phyloP scores from a whole-genome alignment of 2,888 invertebrate genomes.

The Cheilosia scutellata region DNA sequence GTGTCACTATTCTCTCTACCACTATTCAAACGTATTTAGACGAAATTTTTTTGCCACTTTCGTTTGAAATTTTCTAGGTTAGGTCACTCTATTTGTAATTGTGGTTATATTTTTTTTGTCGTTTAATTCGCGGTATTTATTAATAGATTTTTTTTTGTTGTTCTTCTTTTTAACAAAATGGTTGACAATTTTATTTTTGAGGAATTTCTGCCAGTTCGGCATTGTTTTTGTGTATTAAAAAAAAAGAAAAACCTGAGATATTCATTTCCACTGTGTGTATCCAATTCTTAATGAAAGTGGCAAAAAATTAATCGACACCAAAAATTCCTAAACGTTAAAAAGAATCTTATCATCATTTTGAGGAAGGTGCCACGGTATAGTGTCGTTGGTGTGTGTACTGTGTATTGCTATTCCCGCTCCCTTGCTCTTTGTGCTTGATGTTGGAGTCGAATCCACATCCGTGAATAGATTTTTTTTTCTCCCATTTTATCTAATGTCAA shows the following conservation, averaged over 20 bases:
- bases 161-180: slow-evolving; percentile 63
- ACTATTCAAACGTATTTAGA: slow-evolving; percentile 36
- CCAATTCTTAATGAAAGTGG: slow-evolving; percentile 39
- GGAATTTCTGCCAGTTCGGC: slow-evolving; percentile 37
- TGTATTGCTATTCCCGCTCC: slow-evolving; percentile 4
- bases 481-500: slow-evolving; percentile 13
- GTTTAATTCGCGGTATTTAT: slow-evolving; percentile 66
- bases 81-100: slow-evolving; percentile 74
- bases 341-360: slow-evolving; percentile 57
- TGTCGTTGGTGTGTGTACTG: slow-evolving; percentile 28
- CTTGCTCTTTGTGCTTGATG: slow-evolving; percentile 42
- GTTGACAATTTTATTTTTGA: slow-evolving; percentile 61
- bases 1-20: slow-evolving; percentile 14
- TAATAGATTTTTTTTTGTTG: slow-evolving; percentile 66
- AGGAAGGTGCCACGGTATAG: slow-evolving; percentile 51
- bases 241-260: not conserved
- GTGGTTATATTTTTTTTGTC: slow-evolving; percentile 66
- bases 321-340: slow-evolving; percentile 22
- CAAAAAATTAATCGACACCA: slow-evolving; percentile 15
- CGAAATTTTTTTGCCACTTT: slow-evolving; percentile 37
- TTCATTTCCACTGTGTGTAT: slow-evolving; percentile 48
- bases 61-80: slow-evolving; percentile 65
- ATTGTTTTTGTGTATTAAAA: slow-evolving; percentile 28
- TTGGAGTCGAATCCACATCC: slow-evolving; percentile 57
- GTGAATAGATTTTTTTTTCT: slow-evolving; percentile 53